phyloP scores from a whole-genome alignment of 37 sponge, comb jelly and placozoan species.

The Chondrosia reniformis region DNA sequence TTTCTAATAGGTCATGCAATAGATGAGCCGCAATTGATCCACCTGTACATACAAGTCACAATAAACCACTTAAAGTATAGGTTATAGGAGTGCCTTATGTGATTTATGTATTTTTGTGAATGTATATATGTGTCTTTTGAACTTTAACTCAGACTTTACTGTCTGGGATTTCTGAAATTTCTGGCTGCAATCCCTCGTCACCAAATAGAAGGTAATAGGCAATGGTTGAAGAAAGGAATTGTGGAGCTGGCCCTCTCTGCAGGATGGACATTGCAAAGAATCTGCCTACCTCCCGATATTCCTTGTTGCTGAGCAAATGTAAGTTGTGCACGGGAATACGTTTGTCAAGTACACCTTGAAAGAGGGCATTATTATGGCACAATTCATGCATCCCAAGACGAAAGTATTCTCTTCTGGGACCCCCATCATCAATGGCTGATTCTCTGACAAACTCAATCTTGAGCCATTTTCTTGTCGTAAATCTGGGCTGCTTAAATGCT shows the following conservation, averaged over 20 bases:
- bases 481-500: neutral
- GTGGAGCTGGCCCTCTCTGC: neutral
- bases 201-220: neutral
- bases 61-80: too few relatives aligned
- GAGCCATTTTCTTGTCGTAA: conserved; percentile 3
- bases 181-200: neutral
- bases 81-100: too few relatives aligned
- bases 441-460: conserved; percentile 8
- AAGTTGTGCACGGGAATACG: neutral
- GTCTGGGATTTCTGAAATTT: conserved; percentile 8
- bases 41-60: too few relatives aligned
- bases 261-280: neutral
- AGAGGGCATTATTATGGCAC: neutral
- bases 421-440: conserved; percentile 15
- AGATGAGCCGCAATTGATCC: too few relatives aligned
- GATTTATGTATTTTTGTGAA: neutral
- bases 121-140: neutral
- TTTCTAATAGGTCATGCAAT: too few relatives aligned
- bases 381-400: neutral
- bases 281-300: conserved; percentile 12
- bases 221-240: neutral
- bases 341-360: neutral
- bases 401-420: neutral
- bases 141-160: neutral
- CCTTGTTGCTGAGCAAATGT: neutral